Base-by-base conservation (phyloP, 2,113 vertebrate genomes). In the Heloderma charlesbogerti region DNA sequence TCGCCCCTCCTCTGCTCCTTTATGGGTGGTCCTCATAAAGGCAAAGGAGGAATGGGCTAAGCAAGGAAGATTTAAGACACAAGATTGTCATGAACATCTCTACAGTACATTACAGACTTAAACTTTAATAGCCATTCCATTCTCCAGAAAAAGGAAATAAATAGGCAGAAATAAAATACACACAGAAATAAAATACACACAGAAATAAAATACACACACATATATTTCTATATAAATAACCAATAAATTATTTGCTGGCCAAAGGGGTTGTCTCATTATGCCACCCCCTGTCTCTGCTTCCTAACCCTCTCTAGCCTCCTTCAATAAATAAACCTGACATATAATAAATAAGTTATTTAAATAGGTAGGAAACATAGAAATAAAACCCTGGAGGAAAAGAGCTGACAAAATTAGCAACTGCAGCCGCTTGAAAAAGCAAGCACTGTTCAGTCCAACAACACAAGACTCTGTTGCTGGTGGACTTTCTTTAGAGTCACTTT, bases 271-370 rank as follows among this genome's bases (percentile, higher is more conserved):
- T 67, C n/a, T 79, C n/a, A 3, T 43, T 69, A 25, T 34, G 18
- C 9, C 82, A 31, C 18, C 2, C 12, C 34, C 27, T 74, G 22
- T 20, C 18, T 80, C 83, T 15, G 20, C 37, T 43, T 77, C 37
- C 27, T 2, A 66, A 63, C 37, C 69, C 4, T 25, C 6, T 51
- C 25, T 13, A 57, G 57, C 34, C 40, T 75, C 34, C 12, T 69
- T 31, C 82, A 85, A 92, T 92, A 92, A 92, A 92, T 92, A 88
- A 85, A 79, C 18, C 6, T 12, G 31, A 25, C 45, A 69, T 51
- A 45, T 57, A 88, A 85, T 90, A 90, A 71, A 86, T 86, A 69
- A 57, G 84, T 90, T 71, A 85, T 34, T 92, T 91, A 88, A 91
- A 91, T 91, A 91, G 7, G 1, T 74, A 66, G 40, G 72, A 88